Percentiles rank a stretch among this genome's conserved stretches.
phyloP scores from a whole-genome alignment of 2,113 vertebrate genomes.

The Muntiacus reevesi region DNA sequence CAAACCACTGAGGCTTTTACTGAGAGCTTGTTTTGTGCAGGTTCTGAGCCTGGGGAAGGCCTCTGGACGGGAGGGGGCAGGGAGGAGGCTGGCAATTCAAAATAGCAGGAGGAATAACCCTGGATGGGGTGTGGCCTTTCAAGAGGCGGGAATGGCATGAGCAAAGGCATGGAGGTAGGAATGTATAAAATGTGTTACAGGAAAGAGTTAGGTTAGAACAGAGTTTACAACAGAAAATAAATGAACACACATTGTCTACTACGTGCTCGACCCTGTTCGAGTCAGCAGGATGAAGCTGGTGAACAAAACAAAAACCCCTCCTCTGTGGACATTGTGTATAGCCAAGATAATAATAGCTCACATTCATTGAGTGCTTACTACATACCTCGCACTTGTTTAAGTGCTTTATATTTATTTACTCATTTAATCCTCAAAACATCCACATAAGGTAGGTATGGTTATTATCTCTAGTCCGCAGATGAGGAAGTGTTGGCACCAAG shows the following conservation, averaged over 20 bases:
- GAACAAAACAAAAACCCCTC: background rate
- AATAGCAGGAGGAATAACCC: background rate
- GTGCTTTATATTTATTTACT: background rate
- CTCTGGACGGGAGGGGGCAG: background rate
- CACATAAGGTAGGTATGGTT: background rate
- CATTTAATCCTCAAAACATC: background rate
- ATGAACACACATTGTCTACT: background rate
- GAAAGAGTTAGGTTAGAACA: background rate
- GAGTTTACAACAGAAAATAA: background rate
- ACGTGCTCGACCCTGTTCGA: background rate
- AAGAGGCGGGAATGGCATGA: background rate
- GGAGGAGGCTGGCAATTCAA: background rate
- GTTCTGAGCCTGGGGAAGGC: background rate
- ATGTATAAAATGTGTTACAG: background rate
- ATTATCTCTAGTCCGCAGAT: background rate
- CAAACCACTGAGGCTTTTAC: background rate
- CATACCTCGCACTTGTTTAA: background rate
- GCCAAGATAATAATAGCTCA: background rate
- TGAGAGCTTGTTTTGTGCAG: background rate
- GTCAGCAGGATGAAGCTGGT: accelerated
- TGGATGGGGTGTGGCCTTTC: background rate
- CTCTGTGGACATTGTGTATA: background rate
- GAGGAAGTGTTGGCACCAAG: background rate
- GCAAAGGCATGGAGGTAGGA: background rate
- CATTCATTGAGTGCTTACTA: background rate